These are phyloP conservation scores for Ephialtes manifestator DNA, from an alignment of 2,888 invertebrate species.

Conservation along the genomic window DNA sequence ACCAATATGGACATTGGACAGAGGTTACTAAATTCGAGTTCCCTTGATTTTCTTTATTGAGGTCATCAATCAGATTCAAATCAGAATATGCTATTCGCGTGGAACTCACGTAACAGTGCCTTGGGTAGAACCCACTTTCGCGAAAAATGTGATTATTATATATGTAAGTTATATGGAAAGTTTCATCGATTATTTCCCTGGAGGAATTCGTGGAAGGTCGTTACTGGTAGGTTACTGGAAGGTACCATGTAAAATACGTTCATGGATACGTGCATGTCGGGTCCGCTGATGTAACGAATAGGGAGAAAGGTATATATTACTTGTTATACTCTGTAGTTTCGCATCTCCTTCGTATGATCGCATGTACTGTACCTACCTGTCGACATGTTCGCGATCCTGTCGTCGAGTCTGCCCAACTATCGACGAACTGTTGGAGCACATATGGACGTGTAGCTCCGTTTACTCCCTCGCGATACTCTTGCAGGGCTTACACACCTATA, in stretches of 20 bases:
- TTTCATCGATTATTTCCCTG: conserved; percentile 60
- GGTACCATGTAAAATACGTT: conserved; percentile 1
- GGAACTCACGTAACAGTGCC: conserved; percentile 14
- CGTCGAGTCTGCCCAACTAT: conserved; percentile 53
- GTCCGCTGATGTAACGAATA: background rate
- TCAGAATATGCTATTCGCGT: background rate
- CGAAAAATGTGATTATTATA: conserved; percentile 49
- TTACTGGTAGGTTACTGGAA: no score
- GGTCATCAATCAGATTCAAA: conserved; percentile 32
- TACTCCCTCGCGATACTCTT: conserved; percentile 2
- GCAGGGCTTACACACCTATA: conserved; percentile 27
- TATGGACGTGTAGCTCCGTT: conserved; percentile 5
- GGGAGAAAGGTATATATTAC: conserved; percentile 1
- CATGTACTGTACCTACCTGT: conserved; percentile 23
- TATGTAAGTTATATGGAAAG: conserved; percentile 42
- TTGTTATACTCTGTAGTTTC: conserved; percentile 6
- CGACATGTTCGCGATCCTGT: conserved; percentile 39
- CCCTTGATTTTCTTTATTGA: conserved; percentile 6
- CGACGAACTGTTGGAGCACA: conserved; percentile 37
- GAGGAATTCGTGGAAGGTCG: conserved; percentile 47
- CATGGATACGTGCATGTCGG: background rate
- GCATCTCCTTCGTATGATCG: conserved; percentile 23
- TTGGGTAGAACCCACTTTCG: conserved; percentile 2
- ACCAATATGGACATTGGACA: conserved; percentile 1
- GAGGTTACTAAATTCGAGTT: background rate